These are phyloP conservation scores for Zaprionus taronus DNA, from an alignment of 1,140 invertebrate species.

Conservation along the genomic window DNA sequence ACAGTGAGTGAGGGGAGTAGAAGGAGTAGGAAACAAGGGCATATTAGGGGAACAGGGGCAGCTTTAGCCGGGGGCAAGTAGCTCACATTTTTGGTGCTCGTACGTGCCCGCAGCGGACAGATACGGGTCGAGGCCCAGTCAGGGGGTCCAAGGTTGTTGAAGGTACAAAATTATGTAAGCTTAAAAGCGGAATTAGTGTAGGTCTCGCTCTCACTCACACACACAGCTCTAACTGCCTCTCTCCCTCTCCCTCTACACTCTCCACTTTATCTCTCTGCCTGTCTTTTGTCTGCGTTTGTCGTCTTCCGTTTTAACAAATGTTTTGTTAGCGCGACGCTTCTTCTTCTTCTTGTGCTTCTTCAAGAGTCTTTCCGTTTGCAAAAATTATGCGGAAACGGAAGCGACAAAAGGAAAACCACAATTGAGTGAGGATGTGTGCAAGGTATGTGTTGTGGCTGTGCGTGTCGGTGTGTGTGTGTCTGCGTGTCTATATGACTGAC, in stretches of 20 bases:
- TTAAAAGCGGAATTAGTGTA: constrained; percentile 65
- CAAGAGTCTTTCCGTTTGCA: constrained; percentile 65
- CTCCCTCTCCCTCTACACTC: background rate
- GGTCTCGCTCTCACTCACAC: constrained; percentile 7
- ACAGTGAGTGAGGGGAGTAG: background rate
- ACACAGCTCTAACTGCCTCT: constrained; percentile 4
- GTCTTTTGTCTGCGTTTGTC: constrained; percentile 67
- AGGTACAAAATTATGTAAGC: constrained; percentile 75
- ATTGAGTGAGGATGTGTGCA: constrained; percentile 57
- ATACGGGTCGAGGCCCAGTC: constrained; percentile 22
- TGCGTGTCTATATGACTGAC: constrained; percentile 27
- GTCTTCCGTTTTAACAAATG: constrained; percentile 79
- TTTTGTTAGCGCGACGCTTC: constrained; percentile 71
- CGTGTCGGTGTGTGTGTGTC: constrained; percentile 15
- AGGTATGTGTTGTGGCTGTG: constrained; percentile 9
- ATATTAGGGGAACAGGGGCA: background rate
- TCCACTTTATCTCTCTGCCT: constrained; percentile 2
- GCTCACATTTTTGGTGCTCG: constrained; percentile 59
- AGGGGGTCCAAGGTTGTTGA: constrained; percentile 47
- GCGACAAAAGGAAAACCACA: constrained; percentile 81
- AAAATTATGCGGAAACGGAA: constrained; percentile 82
- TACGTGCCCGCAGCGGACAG: constrained; percentile 64
- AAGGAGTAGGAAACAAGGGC: constrained; percentile 17
- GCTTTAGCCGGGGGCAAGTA: background rate
- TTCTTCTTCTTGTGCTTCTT: constrained; percentile 4